These are phyloP conservation scores for Euzophera pinguis DNA, from an alignment of 2,888 invertebrate species.

Conservation along the genomic window DNA sequence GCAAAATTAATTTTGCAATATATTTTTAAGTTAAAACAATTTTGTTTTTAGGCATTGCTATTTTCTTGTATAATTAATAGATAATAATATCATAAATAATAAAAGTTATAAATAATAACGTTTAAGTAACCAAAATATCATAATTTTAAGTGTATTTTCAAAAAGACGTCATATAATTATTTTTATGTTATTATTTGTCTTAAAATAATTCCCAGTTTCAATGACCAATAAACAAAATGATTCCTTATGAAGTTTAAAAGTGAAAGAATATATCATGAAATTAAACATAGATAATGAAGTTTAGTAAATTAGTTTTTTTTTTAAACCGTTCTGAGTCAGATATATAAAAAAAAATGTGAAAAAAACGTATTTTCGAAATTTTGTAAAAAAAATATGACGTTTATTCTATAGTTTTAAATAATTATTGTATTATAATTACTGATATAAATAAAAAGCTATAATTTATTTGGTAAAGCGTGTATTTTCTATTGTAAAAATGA, in stretches of 20 bases:
- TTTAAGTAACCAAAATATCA: conserved; percentile 11
- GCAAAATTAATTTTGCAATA: conserved; percentile 3
- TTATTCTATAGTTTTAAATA: not conserved
- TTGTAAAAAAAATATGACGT: not conserved
- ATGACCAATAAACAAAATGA: too few species aligned
- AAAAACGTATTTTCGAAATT: not conserved
- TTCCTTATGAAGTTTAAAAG: too few species aligned
- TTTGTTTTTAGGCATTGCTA: not conserved
- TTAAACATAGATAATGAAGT: too few species aligned
- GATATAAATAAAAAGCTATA: conserved; percentile 5
- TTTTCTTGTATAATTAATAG: not conserved
- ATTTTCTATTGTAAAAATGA: conserved; percentile 27
- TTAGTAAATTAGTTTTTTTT: too few species aligned
- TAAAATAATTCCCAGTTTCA: too few species aligned
- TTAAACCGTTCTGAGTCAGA: too few species aligned
- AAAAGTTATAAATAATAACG: not conserved
- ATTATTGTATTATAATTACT: not conserved
- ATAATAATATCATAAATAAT: not conserved
- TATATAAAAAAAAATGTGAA: too few species aligned
- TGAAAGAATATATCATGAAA: too few species aligned
- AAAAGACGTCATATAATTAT: not conserved
- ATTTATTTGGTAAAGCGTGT: conserved; percentile 10
- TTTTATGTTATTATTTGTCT: not conserved
- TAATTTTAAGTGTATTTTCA: not conserved
- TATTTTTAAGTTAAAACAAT: not conserved